Evolutionary conservation across 2,797 vertebrate genomes (phyloP), one percentile per base, ranked within the genome.

Genomic region (Diglossa cyanea): DNA sequence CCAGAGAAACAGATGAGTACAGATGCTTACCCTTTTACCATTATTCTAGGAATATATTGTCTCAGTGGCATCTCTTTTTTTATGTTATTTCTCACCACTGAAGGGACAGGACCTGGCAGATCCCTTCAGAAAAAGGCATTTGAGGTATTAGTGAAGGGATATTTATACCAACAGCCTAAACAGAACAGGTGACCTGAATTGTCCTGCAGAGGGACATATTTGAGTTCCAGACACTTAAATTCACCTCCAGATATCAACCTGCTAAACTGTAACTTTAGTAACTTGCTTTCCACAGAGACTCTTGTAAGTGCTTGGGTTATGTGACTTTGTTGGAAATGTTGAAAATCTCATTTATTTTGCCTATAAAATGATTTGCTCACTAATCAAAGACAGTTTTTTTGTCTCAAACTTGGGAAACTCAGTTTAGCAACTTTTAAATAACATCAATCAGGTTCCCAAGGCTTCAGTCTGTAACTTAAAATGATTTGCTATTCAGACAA

Each of bases 401-500:
- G 92, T 84, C 76, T 93, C 39, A 85, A 94, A 90, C 77, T 75
- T 53, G 21, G 31, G 66, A 97, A 97, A 96, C 60, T 93, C 67
- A 76, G 60, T 94, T 96, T 77, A 95, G 33, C 73, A 96, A 96
- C 91, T 95, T 97, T 66, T 93, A 90, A 95, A 81, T 88, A 96
- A 65, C 39, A 91, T 45, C 35, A 81, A 73, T 95, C 68, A 95
- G 30, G 65, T 97, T 95, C 26, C 54, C 86, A 93, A 91, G 37
- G 16, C 75, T 91, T 95, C 45, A 92, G 42, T 76, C 35, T 96
- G 20, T 66, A 96, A 94, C 61, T 94, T 96, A 89, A 75, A 96
- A 97, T 96, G 95, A 94, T 91, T 92, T 97, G 48, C 31, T 94
- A 58, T 94, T 97, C 90, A 96, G 81, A 94, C 39, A 95, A 6